Percentiles rank a stretch among this genome's conserved stretches.
phyloP scores from a whole-genome alignment of 2,888 invertebrate species.

The Synergus laeviventris region DNA sequence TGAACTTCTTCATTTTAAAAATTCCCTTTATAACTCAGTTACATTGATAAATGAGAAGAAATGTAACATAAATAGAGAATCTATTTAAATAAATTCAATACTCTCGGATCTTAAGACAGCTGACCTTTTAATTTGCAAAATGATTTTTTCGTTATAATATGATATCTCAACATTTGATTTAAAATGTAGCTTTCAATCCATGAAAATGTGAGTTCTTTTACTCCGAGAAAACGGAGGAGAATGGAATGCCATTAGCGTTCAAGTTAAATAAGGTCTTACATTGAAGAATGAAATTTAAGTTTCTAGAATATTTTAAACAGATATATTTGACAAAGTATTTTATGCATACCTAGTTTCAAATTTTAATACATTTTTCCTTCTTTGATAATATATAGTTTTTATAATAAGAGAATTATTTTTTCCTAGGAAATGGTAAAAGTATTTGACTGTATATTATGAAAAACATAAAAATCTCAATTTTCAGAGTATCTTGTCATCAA shows the following conservation, averaged over 20 bases:
- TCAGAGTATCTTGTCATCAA: constrained; percentile 14
- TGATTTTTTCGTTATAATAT: background rate
- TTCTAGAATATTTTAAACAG: constrained; percentile 3
- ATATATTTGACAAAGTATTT: background rate
- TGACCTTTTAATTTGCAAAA: background rate
- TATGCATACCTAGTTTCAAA: background rate
- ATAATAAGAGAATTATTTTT: background rate
- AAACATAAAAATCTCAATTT: background rate
- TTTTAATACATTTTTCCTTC: background rate
- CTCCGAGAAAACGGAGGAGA: background rate
- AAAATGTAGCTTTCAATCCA: no score
- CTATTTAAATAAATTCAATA: background rate
- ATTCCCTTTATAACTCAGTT: no score
- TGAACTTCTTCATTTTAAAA: no score
- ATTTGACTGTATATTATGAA: background rate
- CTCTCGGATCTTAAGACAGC: background rate
- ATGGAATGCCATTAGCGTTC: background rate
- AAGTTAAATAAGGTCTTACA: background rate
- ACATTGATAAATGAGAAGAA: background rate
- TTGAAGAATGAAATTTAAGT: background rate
- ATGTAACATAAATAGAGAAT: background rate
- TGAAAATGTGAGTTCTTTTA: background rate
- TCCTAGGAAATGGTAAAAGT: background rate
- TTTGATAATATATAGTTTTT: no score
- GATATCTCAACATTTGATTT: no score